Conservation (phyloP, 2,888 invertebrate species). For the Chloroclysta siterata region DNA sequence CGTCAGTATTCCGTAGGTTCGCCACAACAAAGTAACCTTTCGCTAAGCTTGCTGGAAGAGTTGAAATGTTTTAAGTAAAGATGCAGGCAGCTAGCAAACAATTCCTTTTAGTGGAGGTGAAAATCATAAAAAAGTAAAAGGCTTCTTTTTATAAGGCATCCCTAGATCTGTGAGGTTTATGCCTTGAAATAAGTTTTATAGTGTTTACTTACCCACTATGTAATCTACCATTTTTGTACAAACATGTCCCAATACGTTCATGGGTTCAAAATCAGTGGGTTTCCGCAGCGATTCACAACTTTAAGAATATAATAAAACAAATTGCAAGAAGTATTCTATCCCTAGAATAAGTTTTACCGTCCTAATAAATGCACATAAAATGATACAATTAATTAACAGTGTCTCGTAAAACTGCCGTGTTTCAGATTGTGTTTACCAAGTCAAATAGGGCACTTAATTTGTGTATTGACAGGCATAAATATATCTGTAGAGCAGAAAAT, state of each 20-base stretch:
- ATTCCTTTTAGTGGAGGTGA: no score
- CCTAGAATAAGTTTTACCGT: not conserved
- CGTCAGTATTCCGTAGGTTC: not conserved
- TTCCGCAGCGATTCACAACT: no score
- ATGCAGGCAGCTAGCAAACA: no score
- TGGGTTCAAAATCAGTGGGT: no score
- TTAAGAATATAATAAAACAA: no score
- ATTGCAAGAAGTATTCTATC: no score
- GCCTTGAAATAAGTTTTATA: no score
- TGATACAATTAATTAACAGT: constrained; percentile 44
- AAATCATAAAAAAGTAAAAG: not conserved
- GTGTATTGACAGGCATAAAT: constrained; percentile 42
- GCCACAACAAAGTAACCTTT: not conserved
- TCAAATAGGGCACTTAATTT: constrained; percentile 45
- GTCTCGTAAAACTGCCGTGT: constrained; percentile 42
- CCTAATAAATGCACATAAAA: constrained; percentile 35
- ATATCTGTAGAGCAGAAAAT: constrained; percentile 39
- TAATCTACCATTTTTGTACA: no score
- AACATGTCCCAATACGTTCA: no score
- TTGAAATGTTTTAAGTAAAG: not conserved
- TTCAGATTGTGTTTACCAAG: constrained; percentile 44
- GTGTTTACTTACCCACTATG: no score
- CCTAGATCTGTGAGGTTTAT: no score
- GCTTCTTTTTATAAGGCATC: not conserved
- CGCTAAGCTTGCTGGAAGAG: not conserved